Conservation (phyloP, 92 coral and sea anemone genomes). For the Epizoanthus rinbou region DNA sequence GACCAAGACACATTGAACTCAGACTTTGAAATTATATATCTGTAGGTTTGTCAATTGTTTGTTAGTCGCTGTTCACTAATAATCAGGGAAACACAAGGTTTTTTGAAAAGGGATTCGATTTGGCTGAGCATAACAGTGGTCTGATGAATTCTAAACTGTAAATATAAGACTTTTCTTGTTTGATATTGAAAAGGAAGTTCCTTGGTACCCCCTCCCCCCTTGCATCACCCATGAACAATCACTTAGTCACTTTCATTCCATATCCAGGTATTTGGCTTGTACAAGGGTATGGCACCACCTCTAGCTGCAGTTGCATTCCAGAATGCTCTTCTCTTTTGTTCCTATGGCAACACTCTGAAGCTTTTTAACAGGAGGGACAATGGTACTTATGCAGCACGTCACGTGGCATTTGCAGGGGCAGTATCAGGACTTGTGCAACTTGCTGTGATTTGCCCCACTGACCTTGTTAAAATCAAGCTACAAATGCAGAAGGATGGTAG, state of each 20-base stretch:
- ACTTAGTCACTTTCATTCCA: background rate
- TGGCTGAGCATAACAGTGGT: too few species aligned
- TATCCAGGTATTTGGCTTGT: conserved; percentile 76
- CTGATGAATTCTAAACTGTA: too few species aligned
- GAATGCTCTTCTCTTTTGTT: conserved; percentile 76
- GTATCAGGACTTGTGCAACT: conserved; percentile 84
- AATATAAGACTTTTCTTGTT: too few species aligned
- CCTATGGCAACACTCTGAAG: conserved; percentile 72
- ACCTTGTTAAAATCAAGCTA: conserved; percentile 87
- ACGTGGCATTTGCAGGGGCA: conserved; percentile 85
- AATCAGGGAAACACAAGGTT: too few species aligned
- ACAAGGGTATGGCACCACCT: conserved; percentile 84
- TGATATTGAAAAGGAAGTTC: too few species aligned
- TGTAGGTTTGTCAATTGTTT: too few species aligned
- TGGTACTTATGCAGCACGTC: conserved; percentile 51
- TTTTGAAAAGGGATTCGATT: too few species aligned
- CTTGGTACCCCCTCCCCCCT: too few species aligned
- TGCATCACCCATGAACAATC: too few species aligned
- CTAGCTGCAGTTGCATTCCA: conserved; percentile 78
- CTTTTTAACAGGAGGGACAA: conserved; percentile 51
- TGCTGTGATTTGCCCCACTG: conserved; percentile 77
- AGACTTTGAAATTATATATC: background rate
- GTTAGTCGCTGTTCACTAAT: too few species aligned
- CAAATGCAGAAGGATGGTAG: conserved; percentile 96
- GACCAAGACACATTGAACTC: too few species aligned